phyloP scores from a whole-genome alignment of 2,797 vertebrate genomes.

The Neomorphus geoffroyi region DNA sequence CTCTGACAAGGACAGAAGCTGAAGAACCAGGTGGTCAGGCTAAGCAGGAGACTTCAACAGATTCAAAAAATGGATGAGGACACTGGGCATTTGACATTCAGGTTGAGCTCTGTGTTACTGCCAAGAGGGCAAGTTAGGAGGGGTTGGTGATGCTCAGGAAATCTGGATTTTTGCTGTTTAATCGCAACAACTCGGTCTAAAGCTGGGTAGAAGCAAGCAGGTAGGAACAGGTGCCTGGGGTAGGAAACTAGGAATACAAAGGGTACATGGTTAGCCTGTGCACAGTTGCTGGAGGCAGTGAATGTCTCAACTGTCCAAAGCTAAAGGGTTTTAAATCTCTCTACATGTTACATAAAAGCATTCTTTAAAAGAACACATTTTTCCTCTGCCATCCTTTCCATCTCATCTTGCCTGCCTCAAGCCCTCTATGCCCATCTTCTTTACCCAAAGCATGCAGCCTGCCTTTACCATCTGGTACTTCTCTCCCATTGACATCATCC shows the following conservation, averaged over 20 bases:
- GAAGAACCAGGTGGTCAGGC: background rate
- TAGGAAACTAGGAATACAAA: background rate
- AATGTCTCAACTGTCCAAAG: background rate
- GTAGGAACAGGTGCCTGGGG: background rate
- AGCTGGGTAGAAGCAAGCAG: background rate
- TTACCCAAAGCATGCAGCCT: background rate
- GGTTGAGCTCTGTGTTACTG: background rate
- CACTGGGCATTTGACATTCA: background rate
- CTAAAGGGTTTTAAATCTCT: background rate
- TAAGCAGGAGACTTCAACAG: background rate
- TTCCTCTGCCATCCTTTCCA: background rate
- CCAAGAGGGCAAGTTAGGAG: background rate
- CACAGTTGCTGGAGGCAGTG: background rate
- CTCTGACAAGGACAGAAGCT: background rate
- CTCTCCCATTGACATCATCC: background rate
- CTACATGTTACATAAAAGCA: background rate
- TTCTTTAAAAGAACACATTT: background rate
- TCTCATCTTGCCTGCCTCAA: background rate
- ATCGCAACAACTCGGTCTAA: background rate
- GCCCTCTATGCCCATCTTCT: background rate
- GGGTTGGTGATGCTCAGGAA: background rate
- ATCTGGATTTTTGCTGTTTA: background rate
- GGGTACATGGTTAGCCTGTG: background rate
- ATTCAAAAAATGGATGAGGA: background rate
- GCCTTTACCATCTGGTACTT: background rate